Evolutionary conservation across 1,140 invertebrate genomes (phyloP).

Genomic region (Pseudobourletiella spinata): DNA sequence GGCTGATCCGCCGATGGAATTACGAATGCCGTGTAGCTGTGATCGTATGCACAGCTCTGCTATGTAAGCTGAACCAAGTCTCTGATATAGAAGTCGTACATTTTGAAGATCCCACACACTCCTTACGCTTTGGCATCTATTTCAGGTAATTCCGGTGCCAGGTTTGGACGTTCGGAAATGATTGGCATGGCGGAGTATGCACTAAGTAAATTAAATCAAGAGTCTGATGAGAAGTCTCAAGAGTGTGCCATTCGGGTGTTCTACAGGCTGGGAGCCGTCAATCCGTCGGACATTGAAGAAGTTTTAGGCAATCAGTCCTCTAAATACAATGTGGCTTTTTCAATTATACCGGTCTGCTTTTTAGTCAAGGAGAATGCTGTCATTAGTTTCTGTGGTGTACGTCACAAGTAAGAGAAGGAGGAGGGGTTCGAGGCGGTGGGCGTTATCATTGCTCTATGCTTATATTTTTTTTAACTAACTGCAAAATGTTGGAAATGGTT

Average conservation of each 20-base stretch:
- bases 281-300: conserved; percentile 47
- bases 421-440: no score
- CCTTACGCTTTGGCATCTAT: no score
- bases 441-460: no score
- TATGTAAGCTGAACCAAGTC: conserved; percentile 53
- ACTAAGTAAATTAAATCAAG: conserved; percentile 58
- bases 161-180: conserved; percentile 52
- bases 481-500: no score
- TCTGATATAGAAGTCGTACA: no score
- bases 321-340: conserved; percentile 40
- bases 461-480: no score
- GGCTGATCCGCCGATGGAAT: conserved; percentile 71
- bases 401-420: conserved; percentile 47
- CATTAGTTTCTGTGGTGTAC: conserved; percentile 61
- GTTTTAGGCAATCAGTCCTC: conserved; percentile 47
- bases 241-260: conserved; percentile 63
- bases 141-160: conserved; percentile 22
- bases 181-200: conserved; percentile 61
- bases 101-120: no score
- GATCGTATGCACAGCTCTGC: conserved; percentile 68
- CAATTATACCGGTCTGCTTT: conserved; percentile 63
- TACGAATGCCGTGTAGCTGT: conserved; percentile 78
- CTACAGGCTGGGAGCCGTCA: conserved; percentile 55
- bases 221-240: conserved; percentile 43
- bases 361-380: conserved; percentile 67